Conservation (phyloP, 2,888 invertebrate species). For the Fragum whitleyi region DNA sequence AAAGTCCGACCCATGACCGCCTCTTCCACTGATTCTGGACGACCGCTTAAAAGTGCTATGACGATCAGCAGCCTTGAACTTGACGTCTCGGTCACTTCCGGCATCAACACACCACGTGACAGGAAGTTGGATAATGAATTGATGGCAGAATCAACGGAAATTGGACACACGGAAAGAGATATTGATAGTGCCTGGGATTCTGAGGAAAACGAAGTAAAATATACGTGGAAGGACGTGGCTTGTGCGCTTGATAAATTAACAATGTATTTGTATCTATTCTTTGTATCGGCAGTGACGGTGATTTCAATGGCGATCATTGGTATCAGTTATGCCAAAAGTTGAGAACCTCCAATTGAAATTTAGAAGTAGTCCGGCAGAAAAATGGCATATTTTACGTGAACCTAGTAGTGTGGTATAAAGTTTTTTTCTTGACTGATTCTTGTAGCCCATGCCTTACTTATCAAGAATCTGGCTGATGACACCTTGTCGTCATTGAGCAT, state of each 20-base stretch:
- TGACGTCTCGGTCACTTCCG: neutral
- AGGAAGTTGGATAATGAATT: neutral
- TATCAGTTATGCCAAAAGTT: conserved; percentile 12
- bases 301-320: conserved; percentile 22
- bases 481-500: no score
- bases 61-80: neutral
- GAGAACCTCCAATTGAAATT: neutral
- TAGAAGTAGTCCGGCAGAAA: no score
- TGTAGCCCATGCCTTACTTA: no score
- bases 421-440: no score
- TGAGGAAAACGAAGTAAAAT: neutral
- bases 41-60: neutral
- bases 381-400: no score
- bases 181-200: neutral
- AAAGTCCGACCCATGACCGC: conserved; percentile 10
- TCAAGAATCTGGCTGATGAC: no score
- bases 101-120: neutral
- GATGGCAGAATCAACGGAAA: neutral
- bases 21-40: neutral
- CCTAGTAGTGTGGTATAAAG: no score
- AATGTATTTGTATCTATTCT: conserved; percentile 51
- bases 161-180: neutral
- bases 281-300: conserved; percentile 36
- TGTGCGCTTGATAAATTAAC: conserved; percentile 55
- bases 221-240: conserved; percentile 59